Evolutionary conservation across 2,797 vertebrate genomes (phyloP), one percentile per base, ranked within the genome.

Genomic region (Poecilia gillii): DNA sequence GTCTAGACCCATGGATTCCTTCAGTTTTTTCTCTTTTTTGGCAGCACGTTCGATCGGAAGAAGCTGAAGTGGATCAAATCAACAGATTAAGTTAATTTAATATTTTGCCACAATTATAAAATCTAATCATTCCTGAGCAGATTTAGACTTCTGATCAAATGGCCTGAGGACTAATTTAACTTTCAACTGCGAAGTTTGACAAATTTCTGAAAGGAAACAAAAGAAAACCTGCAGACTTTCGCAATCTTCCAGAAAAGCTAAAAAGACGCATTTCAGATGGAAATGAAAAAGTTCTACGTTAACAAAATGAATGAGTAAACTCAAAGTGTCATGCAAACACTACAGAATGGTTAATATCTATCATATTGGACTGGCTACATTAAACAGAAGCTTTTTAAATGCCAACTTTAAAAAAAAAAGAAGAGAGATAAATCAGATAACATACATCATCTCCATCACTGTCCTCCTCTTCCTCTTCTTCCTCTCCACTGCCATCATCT

Each of bases 1-100:
- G n/a, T 88, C 90, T 41, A 85, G 55, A 45, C 53, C 87, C 90
- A 91, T 46, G 12, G 85, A 77, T 45, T 87, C 43, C 1, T 92
- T 81, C 28, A 78, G 75, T 62, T 92, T 95, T 82, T 97, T 98
- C 81, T 95, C 95, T 92, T 97, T 99, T 92, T 87, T 95, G 39
- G 98, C 97, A 75, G 97, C 97, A 89, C 94, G 96, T 83, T 99
- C 99, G 80, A 99, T 99, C 25, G 98, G 99, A 88, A 99, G 95
- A 90, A 99, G 94, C 99, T 99, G 76, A 75, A 87, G 0, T 76
- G 62, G 86, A 75, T 16, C 77, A 62, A 68, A 66, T 0, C 0
- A 28, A 74, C 25, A 18, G 0, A 73, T 53, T 23, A 2, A 47
- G 25, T 80, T 7, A 20, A n/a, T 5, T 5, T 6, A 5, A 11